A percentile compares a stretch with the other conserved stretches of the same genome.
phyloP scores from a whole-genome alignment of 2,888 invertebrate species.

The Cynaeus angustus region DNA sequence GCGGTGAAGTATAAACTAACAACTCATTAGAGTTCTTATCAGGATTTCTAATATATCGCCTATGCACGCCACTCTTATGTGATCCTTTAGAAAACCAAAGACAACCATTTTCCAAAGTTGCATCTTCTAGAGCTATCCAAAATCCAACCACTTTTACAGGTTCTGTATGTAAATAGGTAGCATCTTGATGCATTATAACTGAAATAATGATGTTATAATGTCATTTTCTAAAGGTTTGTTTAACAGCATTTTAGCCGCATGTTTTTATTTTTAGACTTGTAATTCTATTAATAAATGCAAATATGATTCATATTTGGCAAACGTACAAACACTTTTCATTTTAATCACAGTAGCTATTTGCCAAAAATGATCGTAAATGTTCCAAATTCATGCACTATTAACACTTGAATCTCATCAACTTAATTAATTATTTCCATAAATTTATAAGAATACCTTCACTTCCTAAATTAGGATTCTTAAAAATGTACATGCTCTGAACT shows the following conservation, averaged over 20 bases:
- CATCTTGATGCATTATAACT: slow-evolving; percentile 90
- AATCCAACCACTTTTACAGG: slow-evolving; percentile 89
- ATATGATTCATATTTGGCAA: slow-evolving; percentile 32
- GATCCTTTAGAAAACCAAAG: slow-evolving; percentile 94
- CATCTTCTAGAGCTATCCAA: slow-evolving; percentile 98
- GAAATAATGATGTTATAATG: no score
- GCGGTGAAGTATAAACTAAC: slow-evolving; percentile 81
- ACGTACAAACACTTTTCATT: slow-evolving; percentile 5
- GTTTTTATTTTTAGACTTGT: neutral
- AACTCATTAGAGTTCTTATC: slow-evolving; percentile 76
- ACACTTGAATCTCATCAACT: neutral
- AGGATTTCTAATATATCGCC: slow-evolving; percentile 81
- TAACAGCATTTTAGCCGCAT: no score
- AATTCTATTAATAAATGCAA: slow-evolving; percentile 1
- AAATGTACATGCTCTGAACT: slow-evolving; percentile 98
- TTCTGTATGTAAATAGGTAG: slow-evolving; percentile 89
- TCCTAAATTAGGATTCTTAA: slow-evolving; percentile 94
- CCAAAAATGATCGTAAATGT: neutral
- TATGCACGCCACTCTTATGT: slow-evolving; percentile 87
- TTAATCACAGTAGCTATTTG: neutral
- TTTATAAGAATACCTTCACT: slow-evolving; percentile 80
- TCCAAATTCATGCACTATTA: slow-evolving; percentile 12
- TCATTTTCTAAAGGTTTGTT: no score
- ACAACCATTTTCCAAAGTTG: slow-evolving; percentile 94
- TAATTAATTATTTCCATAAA: slow-evolving; percentile 28